Conservation (phyloP, 1,140 invertebrate species). For the Drosophila burlai region DNA sequence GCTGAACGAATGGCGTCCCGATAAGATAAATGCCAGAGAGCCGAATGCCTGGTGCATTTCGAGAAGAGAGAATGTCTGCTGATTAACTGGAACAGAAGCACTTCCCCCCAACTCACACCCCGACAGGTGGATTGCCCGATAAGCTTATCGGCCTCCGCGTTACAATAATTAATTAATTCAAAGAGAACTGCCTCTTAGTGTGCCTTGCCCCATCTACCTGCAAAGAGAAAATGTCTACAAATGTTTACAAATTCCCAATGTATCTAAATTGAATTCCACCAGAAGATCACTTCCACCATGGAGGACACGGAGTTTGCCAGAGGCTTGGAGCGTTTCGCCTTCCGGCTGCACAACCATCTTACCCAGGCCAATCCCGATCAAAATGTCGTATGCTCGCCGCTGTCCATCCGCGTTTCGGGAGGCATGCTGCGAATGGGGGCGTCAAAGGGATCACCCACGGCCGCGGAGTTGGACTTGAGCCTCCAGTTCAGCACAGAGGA, state of each 20-base stretch:
- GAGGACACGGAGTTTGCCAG: constrained; percentile 18
- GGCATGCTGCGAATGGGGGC: constrained; percentile 86
- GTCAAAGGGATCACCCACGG: constrained; percentile 85
- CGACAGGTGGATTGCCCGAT: not conserved
- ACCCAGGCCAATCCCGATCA: constrained; percentile 18
- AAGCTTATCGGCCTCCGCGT: not conserved
- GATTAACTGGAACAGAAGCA: constrained; percentile 3
- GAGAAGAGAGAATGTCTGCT: not conserved
- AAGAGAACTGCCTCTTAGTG: not conserved
- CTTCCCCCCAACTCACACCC: not conserved
- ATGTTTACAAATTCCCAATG: not conserved
- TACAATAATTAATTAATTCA: not conserved
- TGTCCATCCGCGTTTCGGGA: constrained; percentile 83
- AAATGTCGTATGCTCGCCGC: constrained; percentile 85
- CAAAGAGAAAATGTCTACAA: not conserved
- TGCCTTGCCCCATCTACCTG: not conserved
- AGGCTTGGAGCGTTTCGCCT: constrained; percentile 46
- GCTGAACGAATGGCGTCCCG: constrained; percentile 7
- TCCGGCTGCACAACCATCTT: constrained; percentile 36
- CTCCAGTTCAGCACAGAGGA: constrained; percentile 72
- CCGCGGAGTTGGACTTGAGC: constrained; percentile 85
- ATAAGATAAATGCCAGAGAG: constrained; percentile 52
- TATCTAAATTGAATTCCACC: not conserved
- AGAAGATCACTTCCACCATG: constrained; percentile 5
- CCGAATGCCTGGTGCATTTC: not conserved